These are phyloP conservation scores for Leucophenga montana DNA, from an alignment of 2,888 invertebrate species.

Conservation along the genomic window DNA sequence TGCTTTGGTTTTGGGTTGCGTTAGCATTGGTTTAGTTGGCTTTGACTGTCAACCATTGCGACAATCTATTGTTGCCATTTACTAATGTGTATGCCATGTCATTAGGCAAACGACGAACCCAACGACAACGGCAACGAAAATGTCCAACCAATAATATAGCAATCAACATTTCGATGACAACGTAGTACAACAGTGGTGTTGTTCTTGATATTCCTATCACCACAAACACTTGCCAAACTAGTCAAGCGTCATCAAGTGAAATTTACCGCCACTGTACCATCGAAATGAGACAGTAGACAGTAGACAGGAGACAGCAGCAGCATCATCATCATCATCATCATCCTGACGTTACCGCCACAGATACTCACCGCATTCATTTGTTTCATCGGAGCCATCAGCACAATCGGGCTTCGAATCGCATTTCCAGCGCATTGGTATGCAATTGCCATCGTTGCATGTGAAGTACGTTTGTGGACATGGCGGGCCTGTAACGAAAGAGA, in stretches of 20 bases:
- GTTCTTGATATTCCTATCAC: background rate
- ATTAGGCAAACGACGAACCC: constrained; percentile 43
- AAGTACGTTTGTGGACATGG: constrained; percentile 68
- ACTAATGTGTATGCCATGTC: constrained; percentile 46
- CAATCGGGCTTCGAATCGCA: constrained; percentile 78
- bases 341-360: background rate
- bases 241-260: too few relatives aligned
- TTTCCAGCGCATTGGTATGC: constrained; percentile 77
- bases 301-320: background rate
- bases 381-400: constrained; percentile 78
- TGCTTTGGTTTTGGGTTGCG: constrained; percentile 4
- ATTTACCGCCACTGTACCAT: background rate
- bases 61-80: background rate
- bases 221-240: background rate
- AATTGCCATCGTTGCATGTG: constrained; percentile 74
- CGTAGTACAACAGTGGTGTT: background rate
- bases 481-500: constrained; percentile 58
- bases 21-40: background rate
- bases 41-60: background rate
- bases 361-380: constrained; percentile 75
- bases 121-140: background rate
- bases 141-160: constrained; percentile 62
- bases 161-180: constrained; percentile 45
- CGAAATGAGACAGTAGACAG: background rate
- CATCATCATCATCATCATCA: background rate